Percentiles rank a stretch among this genome's conserved stretches.
These are phyloP conservation scores for Phthorimaea operculella DNA, from an alignment of 1,140 invertebrate genomes.

Conservation along the genomic window DNA sequence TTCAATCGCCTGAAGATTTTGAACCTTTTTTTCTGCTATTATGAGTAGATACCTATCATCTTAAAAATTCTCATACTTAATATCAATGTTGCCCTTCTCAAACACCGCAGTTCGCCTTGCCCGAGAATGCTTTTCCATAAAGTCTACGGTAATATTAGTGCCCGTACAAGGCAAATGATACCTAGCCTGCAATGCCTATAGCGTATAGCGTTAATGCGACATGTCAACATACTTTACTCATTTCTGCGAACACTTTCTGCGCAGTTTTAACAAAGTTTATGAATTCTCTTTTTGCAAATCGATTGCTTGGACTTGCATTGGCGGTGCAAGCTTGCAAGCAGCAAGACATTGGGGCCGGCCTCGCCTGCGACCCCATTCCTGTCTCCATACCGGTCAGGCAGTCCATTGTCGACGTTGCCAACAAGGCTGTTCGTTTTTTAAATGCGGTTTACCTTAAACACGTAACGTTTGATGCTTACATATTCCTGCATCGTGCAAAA, in stretches of 20 bases:
- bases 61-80: too few relatives aligned
- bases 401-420: conserved; percentile 32
- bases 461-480: not conserved
- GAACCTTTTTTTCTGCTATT: too few relatives aligned
- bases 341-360: conserved; percentile 13
- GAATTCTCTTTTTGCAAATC: conserved; percentile 19
- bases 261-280: not conserved
- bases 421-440: conserved; percentile 30
- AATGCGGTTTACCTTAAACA: conserved; percentile 16
- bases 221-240: not conserved
- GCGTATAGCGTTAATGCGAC: not conserved
- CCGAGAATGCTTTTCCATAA: too few relatives aligned
- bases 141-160: too few relatives aligned
- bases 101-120: too few relatives aligned
- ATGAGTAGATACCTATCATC: too few relatives aligned
- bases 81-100: too few relatives aligned
- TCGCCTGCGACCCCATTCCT: conserved; percentile 47
- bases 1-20: too few relatives aligned
- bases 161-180: not conserved
- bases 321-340: conserved; percentile 21
- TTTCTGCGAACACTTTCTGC: conserved; percentile 1
- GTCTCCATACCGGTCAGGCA: conserved; percentile 38
- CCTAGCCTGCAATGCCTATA: not conserved
- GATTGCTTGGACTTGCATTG: conserved; percentile 27
- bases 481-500: conserved; percentile 9